phyloP scores from a whole-genome alignment of 2,888 invertebrate genomes.

The Leistus spinibarbis region DNA sequence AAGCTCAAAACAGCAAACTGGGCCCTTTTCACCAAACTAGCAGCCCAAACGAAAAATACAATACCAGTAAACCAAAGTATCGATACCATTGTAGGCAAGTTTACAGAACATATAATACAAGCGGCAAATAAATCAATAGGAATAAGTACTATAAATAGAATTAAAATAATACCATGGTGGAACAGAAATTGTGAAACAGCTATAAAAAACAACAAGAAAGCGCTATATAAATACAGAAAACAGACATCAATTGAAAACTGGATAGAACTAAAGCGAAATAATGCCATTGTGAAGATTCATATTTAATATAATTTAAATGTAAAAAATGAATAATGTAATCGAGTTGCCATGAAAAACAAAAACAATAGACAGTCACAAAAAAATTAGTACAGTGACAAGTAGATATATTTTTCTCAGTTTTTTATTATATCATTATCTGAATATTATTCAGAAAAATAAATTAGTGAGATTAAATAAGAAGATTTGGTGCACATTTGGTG shows the following conservation, averaged over 20 bases:
- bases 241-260: slow-evolving; percentile 12
- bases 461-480: no score
- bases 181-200: neutral
- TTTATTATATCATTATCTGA: no score
- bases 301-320: no score
- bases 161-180: slow-evolving; percentile 21
- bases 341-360: no score
- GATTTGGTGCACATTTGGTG: no score
- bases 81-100: neutral
- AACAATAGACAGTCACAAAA: no score
- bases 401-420: no score
- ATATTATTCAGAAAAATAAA: no score
- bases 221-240: slow-evolving; percentile 9
- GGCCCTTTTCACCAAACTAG: neutral
- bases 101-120: slow-evolving; percentile 9
- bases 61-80: neutral
- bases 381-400: no score
- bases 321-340: no score
- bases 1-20: slow-evolving; percentile 18
- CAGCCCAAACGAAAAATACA: neutral
- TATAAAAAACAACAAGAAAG: slow-evolving; percentile 9
- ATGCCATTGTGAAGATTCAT: no score
- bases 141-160: slow-evolving; percentile 1
- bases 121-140: slow-evolving; percentile 3
- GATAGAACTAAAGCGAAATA: neutral